Evolutionary conservation across 2,113 vertebrate genomes (phyloP), one percentile per base, ranked within the genome.

Genomic region (Nymphicus hollandicus): DNA sequence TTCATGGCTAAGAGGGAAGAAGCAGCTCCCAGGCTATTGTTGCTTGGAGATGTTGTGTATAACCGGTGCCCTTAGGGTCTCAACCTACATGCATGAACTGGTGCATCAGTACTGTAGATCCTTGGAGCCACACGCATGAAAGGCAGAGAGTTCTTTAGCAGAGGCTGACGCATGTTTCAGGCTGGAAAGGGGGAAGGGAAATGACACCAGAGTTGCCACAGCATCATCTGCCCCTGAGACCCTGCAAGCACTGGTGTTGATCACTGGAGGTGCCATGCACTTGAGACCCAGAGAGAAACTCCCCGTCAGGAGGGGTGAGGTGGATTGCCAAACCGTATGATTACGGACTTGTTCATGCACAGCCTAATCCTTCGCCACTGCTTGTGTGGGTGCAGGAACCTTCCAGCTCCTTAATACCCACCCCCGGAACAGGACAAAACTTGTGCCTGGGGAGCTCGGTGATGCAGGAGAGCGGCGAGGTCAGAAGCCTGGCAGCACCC

Each of bases 401-500:
- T 95, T 84, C 60, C 90, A 93, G 76, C 72, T 95, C 60, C 83
- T 89, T 56, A 53, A 65, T 61, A 93, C 13, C 83, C 72, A 92
- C 25, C 44, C 41, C 52, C 19, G 65, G 83, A 87, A 89, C 96
- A 96, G 93, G 96, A 96, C 89, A 92, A 93, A 92, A 96, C 95
- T 96, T 94, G 96, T 0, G 23, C 80, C 69, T 0, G 7, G 56
- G 92, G 88, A 94, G 46, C 86, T 88, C 11, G 0, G 65, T 7
- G 3, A 41, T 33, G 53, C 63, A 70, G 79, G 71, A 79, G 73
- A 89, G 70, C 69, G 1, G 9, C 1, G 10, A 88, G 89, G 87
- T 93, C 87, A 81, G 86, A 37, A 81, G 53, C 37, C 70, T 46
- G 91, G 73, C 84, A 89, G 81, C 41, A 2, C 46, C 63, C 15